Percentiles rank a stretch among this genome's conserved stretches.
Conservation (phyloP, 2,888 invertebrate genomes). For the Ceraclea dissimilis region DNA sequence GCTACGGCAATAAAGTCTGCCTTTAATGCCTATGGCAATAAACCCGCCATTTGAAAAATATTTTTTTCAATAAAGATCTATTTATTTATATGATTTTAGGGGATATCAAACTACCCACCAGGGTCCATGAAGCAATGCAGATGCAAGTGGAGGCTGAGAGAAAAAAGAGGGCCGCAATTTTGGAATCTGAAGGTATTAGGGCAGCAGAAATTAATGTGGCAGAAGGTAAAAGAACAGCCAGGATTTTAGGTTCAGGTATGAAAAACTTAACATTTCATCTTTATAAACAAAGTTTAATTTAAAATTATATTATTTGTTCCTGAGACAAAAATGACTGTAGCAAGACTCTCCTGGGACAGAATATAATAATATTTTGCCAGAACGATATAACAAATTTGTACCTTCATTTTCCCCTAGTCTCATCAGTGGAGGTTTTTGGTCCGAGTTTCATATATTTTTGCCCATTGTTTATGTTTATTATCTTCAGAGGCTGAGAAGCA, state of each 20-base stretch:
- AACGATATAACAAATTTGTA: too few species aligned
- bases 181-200: constrained; percentile 92
- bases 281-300: neutral
- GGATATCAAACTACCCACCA: constrained; percentile 79
- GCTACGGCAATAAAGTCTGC: too few species aligned
- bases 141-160: constrained; percentile 99
- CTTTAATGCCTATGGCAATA: too few species aligned
- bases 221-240: constrained; percentile 86
- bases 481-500: constrained; percentile 80
- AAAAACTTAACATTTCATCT: neutral
- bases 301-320: too few species aligned
- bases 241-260: constrained; percentile 81
- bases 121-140: constrained; percentile 99
- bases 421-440: too few species aligned
- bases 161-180: constrained; percentile 89
- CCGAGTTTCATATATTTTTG: too few species aligned
- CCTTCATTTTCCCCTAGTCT: too few species aligned
- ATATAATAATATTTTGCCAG: too few species aligned
- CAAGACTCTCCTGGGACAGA: too few species aligned
- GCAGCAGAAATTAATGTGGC: constrained; percentile 96
- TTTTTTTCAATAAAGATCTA: too few species aligned
- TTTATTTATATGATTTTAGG: constrained; percentile 43
- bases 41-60: too few species aligned
- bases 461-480: neutral
- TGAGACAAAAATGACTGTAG: too few species aligned